Evolutionary conservation across 1,140 invertebrate genomes (phyloP), one percentile per base, ranked within the genome.

Genomic region (Solenopsis invicta): DNA sequence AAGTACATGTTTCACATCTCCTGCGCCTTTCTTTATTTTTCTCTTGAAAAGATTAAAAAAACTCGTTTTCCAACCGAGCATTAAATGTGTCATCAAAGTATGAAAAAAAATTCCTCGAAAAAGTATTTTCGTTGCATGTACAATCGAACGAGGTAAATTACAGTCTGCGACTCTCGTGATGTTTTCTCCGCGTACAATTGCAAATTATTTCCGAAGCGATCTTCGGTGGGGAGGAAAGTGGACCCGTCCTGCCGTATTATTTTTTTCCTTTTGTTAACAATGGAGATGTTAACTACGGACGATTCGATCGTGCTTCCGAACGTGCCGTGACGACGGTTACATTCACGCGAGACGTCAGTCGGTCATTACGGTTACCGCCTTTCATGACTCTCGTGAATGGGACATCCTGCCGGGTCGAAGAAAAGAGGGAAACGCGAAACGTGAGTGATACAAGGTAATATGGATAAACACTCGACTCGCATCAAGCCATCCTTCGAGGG

Each of bases 331-430:
- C 80, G 67, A 82, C 50, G 80, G 41, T 82, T 82, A 59, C 54
- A 61, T 84, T 74, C 80, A 84, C 41, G 80, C 80, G 41, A 82
- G 54, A 61, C 69, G 80, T 74, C 56, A 84, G 80, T 84, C 69
- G 69, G 80, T 84, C 69, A 84, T 84, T 84, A 82, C 52, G 52
- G 41, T 82, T 74, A 87, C 29, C 76, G 87, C 59, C 86, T 77
- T 90, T 92, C 77, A 76, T 90, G 88, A 88, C 76, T 80, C 82
- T 74, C 81, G 69, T 87, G 89, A 91, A 91, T 82, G 72, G 87
- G 37, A 89, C 87, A 91, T 91, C 90, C 90, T 91, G 90, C 80
- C 87, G 80, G 71, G 67, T 87, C 64, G 64, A 74, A 88, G 86
- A 85, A 48, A 48, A 69, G 18, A 59, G 29, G 4, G 62, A 81